A percentile compares a stretch with the other conserved stretches of the same genome.
Conservation (phyloP, 1,140 invertebrate genomes). For the Conus betulinus region DNA sequence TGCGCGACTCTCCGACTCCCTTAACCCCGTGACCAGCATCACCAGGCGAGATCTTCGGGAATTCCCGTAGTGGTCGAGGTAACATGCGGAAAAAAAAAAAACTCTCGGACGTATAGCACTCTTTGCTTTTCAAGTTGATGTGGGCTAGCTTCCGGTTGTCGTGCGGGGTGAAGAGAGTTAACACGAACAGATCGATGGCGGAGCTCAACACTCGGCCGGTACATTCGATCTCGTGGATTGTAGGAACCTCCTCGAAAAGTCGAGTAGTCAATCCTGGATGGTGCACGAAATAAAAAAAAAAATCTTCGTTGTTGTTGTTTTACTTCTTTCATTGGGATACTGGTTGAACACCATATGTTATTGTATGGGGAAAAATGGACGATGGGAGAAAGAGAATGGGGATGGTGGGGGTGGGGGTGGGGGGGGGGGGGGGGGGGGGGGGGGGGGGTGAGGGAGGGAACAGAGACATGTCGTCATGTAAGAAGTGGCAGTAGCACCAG, state of each 20-base stretch:
- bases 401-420: too few species aligned
- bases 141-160: constrained; percentile 14
- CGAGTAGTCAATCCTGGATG: background rate
- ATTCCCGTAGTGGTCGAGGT: background rate
- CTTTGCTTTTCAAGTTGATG: constrained; percentile 23
- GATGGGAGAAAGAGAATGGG: too few species aligned
- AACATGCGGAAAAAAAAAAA: constrained; percentile 13
- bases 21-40: background rate
- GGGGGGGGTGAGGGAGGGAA: too few species aligned
- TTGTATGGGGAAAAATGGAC: background rate
- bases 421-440: too few species aligned
- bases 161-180: background rate
- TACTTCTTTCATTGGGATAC: background rate
- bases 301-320: background rate
- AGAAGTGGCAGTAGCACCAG: too few species aligned
- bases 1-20: background rate
- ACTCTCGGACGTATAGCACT: constrained; percentile 19
- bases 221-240: constrained; percentile 22
- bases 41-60: constrained; percentile 13
- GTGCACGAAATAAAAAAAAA: background rate
- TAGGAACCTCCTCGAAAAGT: background rate
- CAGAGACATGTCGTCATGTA: too few species aligned
- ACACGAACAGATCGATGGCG: background rate
- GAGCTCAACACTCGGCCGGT: background rate
- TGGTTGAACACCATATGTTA: too few species aligned